A percentile compares a stretch with the other conserved stretches of the same genome.
phyloP scores from a whole-genome alignment of 2,113 vertebrate species.

The Leucopsar rothschildi region DNA sequence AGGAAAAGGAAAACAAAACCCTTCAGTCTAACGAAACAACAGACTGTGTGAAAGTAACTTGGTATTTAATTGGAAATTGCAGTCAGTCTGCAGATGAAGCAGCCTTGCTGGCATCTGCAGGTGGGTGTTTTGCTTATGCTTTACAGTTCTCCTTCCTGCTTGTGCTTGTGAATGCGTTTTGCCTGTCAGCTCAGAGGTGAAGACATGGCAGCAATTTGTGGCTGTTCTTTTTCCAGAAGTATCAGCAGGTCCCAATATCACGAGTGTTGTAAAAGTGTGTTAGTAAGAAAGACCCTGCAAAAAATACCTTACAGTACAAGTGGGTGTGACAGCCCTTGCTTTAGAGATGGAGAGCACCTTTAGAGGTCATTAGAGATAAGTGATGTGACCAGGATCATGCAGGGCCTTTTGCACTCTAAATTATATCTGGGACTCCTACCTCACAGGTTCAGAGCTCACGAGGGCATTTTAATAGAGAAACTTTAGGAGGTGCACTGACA shows the following conservation, averaged over 20 bases:
- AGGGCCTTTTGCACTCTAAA: constrained; percentile 24
- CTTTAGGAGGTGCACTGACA: constrained; percentile 8
- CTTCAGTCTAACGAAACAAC: constrained; percentile 40
- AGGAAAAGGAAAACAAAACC: constrained; percentile 48
- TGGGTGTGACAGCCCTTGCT: not conserved
- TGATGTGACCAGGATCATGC: constrained; percentile 25
- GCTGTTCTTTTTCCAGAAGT: not conserved
- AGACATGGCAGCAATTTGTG: constrained; percentile 28
- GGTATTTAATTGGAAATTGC: constrained; percentile 50
- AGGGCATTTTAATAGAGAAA: constrained; percentile 40
- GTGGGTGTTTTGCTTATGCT: constrained; percentile 52
- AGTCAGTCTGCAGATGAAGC: constrained; percentile 46
- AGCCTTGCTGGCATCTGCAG: constrained; percentile 52
- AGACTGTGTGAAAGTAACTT: constrained; percentile 38
- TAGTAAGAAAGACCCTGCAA: constrained; percentile 6
- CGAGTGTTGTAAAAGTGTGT: not conserved
- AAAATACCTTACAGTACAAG: constrained; percentile 11
- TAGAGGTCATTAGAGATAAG: constrained; percentile 38
- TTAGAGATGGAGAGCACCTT: not conserved
- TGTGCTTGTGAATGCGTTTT: not conserved
- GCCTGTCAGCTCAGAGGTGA: constrained; percentile 23
- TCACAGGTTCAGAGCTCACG: not conserved
- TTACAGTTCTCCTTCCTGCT: constrained; percentile 36
- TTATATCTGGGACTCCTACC: constrained; percentile 4
- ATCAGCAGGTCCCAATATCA: constrained; percentile 20